A percentile compares a stretch with the other conserved stretches of the same genome.
phyloP scores from a whole-genome alignment of 2,113 vertebrate genomes.

The Chrysochloris asiatica region DNA sequence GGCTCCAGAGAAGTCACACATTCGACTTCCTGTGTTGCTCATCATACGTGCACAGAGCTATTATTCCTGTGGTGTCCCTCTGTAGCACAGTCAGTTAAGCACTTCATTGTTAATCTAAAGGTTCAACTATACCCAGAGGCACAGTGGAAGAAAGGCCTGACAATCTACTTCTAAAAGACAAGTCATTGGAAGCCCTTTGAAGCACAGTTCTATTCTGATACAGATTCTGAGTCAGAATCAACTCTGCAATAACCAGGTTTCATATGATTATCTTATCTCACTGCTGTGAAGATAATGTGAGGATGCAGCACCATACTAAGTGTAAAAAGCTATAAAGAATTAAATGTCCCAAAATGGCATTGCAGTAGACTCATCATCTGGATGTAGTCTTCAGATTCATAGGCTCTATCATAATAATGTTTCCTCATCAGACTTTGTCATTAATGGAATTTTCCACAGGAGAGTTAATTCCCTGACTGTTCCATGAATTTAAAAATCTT shows the following conservation, averaged over 20 bases:
- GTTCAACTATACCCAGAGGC: background rate
- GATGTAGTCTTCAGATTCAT: background rate
- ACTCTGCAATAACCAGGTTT: background rate
- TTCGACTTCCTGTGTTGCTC: background rate
- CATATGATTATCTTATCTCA: background rate
- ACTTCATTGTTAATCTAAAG: background rate
- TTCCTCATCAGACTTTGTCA: background rate
- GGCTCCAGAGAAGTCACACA: background rate
- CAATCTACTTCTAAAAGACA: background rate
- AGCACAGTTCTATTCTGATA: background rate
- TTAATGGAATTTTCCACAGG: conserved; percentile 34
- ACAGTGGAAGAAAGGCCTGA: background rate
- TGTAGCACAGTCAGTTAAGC: background rate
- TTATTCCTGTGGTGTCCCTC: background rate
- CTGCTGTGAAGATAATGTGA: background rate
- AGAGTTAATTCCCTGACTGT: background rate
- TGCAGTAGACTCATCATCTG: background rate
- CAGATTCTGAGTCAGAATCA: background rate
- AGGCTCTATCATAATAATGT: background rate
- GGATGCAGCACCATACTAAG: background rate
- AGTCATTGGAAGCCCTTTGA: background rate
- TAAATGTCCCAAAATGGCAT: background rate
- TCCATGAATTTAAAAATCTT: conserved; percentile 7
- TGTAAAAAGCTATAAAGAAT: background rate
- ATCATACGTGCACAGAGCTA: background rate